Conservation (phyloP, 2,113 vertebrate genomes). For the Tenebrosternarchus preto region DNA sequence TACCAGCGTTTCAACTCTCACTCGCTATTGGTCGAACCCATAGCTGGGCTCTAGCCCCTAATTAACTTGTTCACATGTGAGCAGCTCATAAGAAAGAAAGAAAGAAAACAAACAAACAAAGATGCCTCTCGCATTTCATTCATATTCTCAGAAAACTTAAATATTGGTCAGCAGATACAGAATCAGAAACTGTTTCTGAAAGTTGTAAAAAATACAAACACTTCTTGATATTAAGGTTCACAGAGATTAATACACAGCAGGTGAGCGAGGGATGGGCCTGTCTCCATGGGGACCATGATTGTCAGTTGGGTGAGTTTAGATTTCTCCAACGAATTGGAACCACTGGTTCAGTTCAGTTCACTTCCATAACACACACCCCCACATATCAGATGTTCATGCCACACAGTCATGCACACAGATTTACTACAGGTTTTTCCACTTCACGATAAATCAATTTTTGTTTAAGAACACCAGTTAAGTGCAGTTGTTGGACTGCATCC, state of each 20-base stretch:
- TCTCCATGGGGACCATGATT: slow-evolving; percentile 39
- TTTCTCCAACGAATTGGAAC: slow-evolving; percentile 25
- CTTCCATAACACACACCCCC: slow-evolving; percentile 15
- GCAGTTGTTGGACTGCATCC: slow-evolving; percentile 6
- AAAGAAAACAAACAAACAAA: slow-evolving; percentile 41
- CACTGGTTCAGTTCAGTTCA: neutral
- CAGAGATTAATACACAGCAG: slow-evolving; percentile 17
- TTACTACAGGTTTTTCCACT: slow-evolving; percentile 14
- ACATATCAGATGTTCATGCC: neutral
- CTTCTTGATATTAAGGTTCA: slow-evolving; percentile 24
- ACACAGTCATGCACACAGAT: slow-evolving; percentile 22
- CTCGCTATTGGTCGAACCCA: slow-evolving; percentile 11
- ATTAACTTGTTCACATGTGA: slow-evolving; percentile 7
- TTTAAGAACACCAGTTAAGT: slow-evolving; percentile 12
- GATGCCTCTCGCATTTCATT: slow-evolving; percentile 40
- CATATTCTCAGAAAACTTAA: slow-evolving; percentile 25
- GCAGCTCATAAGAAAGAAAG: slow-evolving; percentile 2
- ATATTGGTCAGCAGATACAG: slow-evolving; percentile 31
- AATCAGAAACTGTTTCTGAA: slow-evolving; percentile 17
- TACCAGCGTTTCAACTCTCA: slow-evolving; percentile 11
- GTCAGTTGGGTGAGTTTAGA: slow-evolving; percentile 32
- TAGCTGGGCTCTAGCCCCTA: neutral
- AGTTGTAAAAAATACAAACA: slow-evolving; percentile 16
- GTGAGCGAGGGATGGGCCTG: slow-evolving; percentile 6
- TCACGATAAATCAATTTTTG: neutral